Base-by-base conservation (phyloP, 1,140 invertebrate species). In the Apis cerana region DNA sequence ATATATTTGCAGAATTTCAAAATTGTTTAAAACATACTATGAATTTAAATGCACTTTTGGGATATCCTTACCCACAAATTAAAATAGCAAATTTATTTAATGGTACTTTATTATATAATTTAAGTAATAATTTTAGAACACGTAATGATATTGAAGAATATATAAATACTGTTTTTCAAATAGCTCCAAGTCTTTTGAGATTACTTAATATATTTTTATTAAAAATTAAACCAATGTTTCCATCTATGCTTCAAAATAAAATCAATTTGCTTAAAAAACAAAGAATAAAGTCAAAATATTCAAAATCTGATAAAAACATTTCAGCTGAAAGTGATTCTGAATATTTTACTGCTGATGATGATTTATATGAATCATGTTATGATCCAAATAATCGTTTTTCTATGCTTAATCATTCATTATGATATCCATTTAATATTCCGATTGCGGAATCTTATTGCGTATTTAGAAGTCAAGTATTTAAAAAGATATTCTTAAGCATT, bases 81-180 rank as follows among this genome's bases (percentile, higher is more conserved):
- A 91, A 92, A 59, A 94, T 96, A 89, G 94, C 94, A 65, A 94
- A 95, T 85, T 94, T 96, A 69, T 97, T 95, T 84, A 96, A 97
- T 93, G 97, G 97, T 1, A 96, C 96, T 12, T 96, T 97, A 90
- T 86, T 97, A 8, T 97, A 97, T 87, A 97, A 97, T 94, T 92
- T 97, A 13, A 96, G 95, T 85, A 89, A 92, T 69, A 95, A 95
- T 86, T 93, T 97, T 70, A 94, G 94, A 77, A 94, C 92, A 74
- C 94, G 95, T 19, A 70, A 86, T 2, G 92, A 96, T 88, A 92
- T 96, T 8, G 87, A 93, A 43, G 86, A 81, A 54, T 96, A 96
- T 89, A 89, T 96, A 19, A 91, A 94, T 62, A 89, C 93, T 89
- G 89, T 95, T 89, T 68, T 96, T 75, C 86, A 94, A 91, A 87